Conservation (phyloP, 2,797 vertebrate species). For the Meda fulgida region DNA sequence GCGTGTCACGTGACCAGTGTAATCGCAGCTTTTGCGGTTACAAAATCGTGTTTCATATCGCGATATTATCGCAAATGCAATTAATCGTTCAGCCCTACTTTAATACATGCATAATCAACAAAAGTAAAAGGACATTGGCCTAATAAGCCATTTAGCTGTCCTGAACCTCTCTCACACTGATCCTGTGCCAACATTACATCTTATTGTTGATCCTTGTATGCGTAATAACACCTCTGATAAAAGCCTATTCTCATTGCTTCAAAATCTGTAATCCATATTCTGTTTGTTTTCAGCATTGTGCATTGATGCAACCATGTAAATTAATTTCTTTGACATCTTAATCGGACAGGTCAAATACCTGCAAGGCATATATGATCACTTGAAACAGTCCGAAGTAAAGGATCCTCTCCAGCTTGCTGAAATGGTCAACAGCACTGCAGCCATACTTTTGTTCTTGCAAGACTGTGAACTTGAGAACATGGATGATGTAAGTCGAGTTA, state of each 20-base stretch:
- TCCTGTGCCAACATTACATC: neutral
- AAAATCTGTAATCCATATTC: neutral
- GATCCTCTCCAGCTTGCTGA: rapidly evolving
- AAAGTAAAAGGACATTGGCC: neutral
- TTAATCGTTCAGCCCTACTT: no score
- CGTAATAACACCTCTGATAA: neutral
- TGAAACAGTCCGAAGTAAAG: rapidly evolving
- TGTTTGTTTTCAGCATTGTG: neutral
- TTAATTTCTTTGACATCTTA: neutral
- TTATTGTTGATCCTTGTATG: neutral
- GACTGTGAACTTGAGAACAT: slow-evolving; percentile 59
- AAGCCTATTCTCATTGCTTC: neutral
- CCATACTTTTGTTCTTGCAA: slow-evolving; percentile 62
- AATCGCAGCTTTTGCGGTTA: no score
- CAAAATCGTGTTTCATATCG: no score
- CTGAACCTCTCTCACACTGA: neutral
- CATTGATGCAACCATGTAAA: neutral
- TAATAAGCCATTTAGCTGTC: neutral
- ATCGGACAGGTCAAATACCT: slow-evolving; percentile 17
- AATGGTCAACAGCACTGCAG: slow-evolving; percentile 63
- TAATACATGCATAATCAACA: neutral
- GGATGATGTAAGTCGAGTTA: slow-evolving; percentile 32
- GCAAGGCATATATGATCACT: neutral
- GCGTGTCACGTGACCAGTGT: no score
- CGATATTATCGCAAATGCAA: no score